phyloP scores from a whole-genome alignment of 1,140 invertebrate species.

The Maniola jurtina region DNA sequence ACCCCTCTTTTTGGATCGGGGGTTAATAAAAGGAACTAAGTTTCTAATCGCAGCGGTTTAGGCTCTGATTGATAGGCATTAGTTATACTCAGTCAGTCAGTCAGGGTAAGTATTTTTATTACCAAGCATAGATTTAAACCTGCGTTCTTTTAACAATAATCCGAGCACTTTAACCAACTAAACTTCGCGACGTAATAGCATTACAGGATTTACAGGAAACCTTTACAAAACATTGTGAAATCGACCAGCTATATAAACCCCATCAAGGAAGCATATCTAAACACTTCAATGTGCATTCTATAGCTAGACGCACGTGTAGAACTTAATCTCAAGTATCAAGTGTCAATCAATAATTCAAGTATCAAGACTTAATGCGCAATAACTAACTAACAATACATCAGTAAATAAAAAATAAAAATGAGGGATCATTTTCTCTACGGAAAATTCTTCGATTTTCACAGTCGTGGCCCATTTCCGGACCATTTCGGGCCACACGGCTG shows the following conservation, averaged over 20 bases:
- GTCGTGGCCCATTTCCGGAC: not conserved
- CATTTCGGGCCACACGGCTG: slow-evolving; percentile 7
- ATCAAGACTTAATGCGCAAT: not conserved
- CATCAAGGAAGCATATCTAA: not conserved
- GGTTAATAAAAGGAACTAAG: too few species aligned
- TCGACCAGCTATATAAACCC: slow-evolving; percentile 16
- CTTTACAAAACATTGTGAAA: slow-evolving; percentile 28
- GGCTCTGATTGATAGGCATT: too few species aligned
- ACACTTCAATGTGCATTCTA: not conserved
- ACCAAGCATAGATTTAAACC: too few species aligned
- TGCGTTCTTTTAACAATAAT: too few species aligned
- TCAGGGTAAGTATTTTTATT: too few species aligned
- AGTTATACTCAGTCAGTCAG: too few species aligned
- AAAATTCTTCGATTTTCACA: not conserved
- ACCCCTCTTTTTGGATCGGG: too few species aligned
- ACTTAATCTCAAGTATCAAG: not conserved
- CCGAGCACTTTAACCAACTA: too few species aligned
- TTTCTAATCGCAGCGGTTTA: too few species aligned
- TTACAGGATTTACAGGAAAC: not conserved
- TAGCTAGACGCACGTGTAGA: not conserved
- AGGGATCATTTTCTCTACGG: not conserved
- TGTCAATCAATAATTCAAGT: not conserved
- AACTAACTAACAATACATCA: too few species aligned
- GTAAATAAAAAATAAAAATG: not conserved
- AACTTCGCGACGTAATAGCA: too few species aligned